Base-by-base conservation (phyloP, 2,113 vertebrate genomes). In the Mustelus asterias region DNA sequence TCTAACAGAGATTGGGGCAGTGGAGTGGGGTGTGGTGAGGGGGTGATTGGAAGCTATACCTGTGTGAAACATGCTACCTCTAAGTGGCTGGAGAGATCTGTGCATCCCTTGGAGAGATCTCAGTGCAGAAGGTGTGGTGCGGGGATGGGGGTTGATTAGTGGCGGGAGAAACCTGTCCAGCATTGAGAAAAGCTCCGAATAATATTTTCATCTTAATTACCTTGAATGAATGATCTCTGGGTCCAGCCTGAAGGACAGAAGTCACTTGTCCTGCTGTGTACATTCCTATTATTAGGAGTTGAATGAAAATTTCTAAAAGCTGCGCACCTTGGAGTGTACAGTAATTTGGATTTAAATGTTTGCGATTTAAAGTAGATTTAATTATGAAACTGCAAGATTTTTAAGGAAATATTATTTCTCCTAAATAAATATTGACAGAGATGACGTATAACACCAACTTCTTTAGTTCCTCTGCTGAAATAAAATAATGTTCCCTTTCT, bases 361-460 rank as follows among this genome's bases (percentile, higher is more conserved):
- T 29, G 41, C 29, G 67, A 70, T 41, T 44, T 95, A 14, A 95
- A 72, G 37, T 94, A 94, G 89, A 67, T 93, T 93, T 93, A 7
- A 37, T 37, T 65, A 65, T 92, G n/a, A 33, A 5, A 92, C 8
- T 24, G 37, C 10, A 22, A 67, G 18, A 9, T 69, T 94, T 44
- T 69, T 44, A 54, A 54, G 8, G 0, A 24, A 41, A 29, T 95
- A 54, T 54, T 90, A 5, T 86, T 86, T 41, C 63, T 69, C 37
- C 44, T 94, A 7, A n/a, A 93, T n/a, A 93, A 65, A 24, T 94
- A n/a, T 69, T 94, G 63, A 69, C 58, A 93, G n/a, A 92, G 89
- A 60, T 69, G 10, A 72, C 18, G 48, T 44, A 33, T 4, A 95
- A 22, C 26, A 44, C 22, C 41, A 76, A 72, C 44, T 14, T 13